Evolutionary conservation across 1,140 invertebrate species (phyloP).

Genomic region (Hylaeus anthracinus): DNA sequence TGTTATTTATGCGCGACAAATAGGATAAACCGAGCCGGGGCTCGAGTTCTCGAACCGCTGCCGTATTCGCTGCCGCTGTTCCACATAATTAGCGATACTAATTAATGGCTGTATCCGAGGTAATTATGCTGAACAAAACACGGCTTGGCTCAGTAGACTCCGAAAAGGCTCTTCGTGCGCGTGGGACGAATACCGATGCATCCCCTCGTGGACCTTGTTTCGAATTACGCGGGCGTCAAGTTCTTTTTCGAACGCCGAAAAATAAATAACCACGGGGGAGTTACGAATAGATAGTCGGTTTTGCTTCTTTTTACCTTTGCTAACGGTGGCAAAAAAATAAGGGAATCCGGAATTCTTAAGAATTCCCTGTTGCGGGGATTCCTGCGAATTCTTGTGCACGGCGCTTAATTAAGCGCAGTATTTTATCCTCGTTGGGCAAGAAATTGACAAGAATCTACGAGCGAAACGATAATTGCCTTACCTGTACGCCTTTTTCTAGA

Average conservation of each 20-base stretch:
- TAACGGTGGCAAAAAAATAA: too few relatives aligned
- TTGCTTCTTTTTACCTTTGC: too few relatives aligned
- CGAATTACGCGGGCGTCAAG: slow-evolving; percentile 16
- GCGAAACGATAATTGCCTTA: too few relatives aligned
- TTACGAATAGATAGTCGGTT: too few relatives aligned
- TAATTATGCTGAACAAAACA: slow-evolving; percentile 50
- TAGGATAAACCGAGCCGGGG: slow-evolving; percentile 44
- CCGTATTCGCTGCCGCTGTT: slow-evolving; percentile 45
- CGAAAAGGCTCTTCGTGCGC: neutral
- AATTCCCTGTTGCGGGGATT: too few relatives aligned
- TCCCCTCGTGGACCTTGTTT: neutral
- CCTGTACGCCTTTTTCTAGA: too few relatives aligned
- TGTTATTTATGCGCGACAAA: slow-evolving; percentile 60
- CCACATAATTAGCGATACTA: slow-evolving; percentile 70
- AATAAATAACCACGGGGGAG: too few relatives aligned
- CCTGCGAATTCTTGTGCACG: too few relatives aligned
- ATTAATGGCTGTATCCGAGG: slow-evolving; percentile 62
- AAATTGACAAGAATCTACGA: too few relatives aligned
- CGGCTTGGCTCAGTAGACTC: slow-evolving; percentile 1
- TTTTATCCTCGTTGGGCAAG: too few relatives aligned
- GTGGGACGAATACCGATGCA: slow-evolving; percentile 2
- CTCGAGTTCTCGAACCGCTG: slow-evolving; percentile 1
- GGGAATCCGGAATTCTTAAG: too few relatives aligned
- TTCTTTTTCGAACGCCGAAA: neutral
- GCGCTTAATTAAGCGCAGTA: too few relatives aligned